Base-by-base conservation (phyloP, 2,113 vertebrate genomes). In the Bucco capensis region DNA sequence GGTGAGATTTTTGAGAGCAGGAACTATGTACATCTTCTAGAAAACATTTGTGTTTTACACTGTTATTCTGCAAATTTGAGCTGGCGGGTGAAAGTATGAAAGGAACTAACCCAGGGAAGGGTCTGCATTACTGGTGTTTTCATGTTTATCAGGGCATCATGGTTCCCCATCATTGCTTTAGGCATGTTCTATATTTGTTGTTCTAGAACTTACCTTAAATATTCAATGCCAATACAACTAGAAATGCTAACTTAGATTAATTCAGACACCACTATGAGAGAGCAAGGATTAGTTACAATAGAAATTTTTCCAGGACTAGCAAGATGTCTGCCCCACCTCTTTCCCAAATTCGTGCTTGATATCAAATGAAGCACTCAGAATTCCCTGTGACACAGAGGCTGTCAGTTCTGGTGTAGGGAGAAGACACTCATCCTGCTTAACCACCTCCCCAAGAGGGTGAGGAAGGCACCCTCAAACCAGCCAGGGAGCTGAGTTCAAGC, bases 351-450 rank as follows among this genome's bases (percentile, higher is more conserved):
- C 19, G 22, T 85, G 10, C 54, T 31, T 16, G 42, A 62, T 70
- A 19, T 66, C 51, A 62, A 28, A 21, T 62, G 64, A 79, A 79
- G 40, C 25, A 28, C 23, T 54, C 1, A 0, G 9, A 37, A 40
- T 86, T 60, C 81, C 42, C 30, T 18, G 33, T 49, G 56, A 17
- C 3, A 3, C 10, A 4, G 0, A 21, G 24, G 24, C 67, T 3
- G 0, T 77, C 24, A 27, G 1, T 16, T 58, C n/a, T 67, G 30
- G 4, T 75, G 28, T 54, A 0, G 0, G 38, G 33, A 84, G 25
- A 47, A 77, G 56, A 28, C 1, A 1, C 19, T 89, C 2, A 1
- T 40, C 33, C 28, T 53, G 60, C 30, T 81, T 38, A 53, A 27
- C 58, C 54, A 69, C 27, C 40, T 28, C 19, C 44, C 12, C 2